Evolutionary conservation across 2,113 vertebrate species (phyloP).

Genomic region (Triplophysa dalaica): DNA sequence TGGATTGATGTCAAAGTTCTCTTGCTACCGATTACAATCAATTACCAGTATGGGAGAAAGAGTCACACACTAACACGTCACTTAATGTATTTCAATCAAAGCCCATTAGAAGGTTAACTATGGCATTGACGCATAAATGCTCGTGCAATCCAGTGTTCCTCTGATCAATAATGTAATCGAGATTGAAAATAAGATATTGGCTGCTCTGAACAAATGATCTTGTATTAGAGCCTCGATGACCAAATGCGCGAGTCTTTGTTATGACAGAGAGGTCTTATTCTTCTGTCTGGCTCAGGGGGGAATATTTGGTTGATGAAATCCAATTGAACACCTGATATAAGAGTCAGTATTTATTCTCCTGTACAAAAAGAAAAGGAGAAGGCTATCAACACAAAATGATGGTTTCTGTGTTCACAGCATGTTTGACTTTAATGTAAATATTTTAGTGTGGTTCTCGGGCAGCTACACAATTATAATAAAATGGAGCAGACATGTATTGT

Average conservation of each 20-base stretch:
- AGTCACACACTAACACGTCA: neutral
- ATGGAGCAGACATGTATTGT: no score
- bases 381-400: no score
- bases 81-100: neutral
- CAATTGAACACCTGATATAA: constrained; percentile 33
- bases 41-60: neutral
- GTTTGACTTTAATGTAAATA: no score
- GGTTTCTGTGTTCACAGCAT: neutral
- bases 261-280: neutral
- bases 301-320: constrained; percentile 40
- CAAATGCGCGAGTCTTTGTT: no score
- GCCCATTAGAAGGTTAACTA: constrained; percentile 15
- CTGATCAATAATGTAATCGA: constrained; percentile 1
- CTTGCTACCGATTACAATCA: neutral
- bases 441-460: no score
- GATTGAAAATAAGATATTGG: constrained; percentile 21
- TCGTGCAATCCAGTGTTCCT: neutral
- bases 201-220: constrained; percentile 7
- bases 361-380: neutral
- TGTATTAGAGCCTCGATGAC: neutral
- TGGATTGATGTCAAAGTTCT: no score
- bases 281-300: constrained; percentile 5
- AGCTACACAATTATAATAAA: no score
- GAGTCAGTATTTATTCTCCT: constrained; percentile 7
- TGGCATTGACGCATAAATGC: constrained; percentile 11